Base-by-base conservation (phyloP, 1,140 invertebrate species). In the Cotesia vestalis region DNA sequence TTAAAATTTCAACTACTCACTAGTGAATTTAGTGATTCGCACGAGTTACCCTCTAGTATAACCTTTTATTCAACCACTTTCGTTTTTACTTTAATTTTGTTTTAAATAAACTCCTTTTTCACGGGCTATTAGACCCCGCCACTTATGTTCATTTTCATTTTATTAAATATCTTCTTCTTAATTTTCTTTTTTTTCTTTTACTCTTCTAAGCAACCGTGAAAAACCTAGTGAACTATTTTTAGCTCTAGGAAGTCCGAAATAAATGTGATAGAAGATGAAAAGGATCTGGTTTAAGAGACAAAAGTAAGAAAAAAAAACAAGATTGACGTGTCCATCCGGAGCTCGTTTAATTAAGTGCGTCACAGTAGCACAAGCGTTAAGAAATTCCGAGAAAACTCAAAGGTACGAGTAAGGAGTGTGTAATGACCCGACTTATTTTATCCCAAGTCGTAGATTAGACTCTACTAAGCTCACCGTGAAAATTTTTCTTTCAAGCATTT, bases 1-100 rank as follows among this genome's bases (percentile, higher is more conserved):
- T 83, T 82, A 81, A 83, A 84, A 71, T 83, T 84, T 78, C 78
- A 81, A 83, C 78, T 82, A 76, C 79, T 82, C 68, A 46, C 74
- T 75, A 76, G 70, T 76, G 77, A 81, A 80, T 80, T 80, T 79
- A 78, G 78, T 67, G 17, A 51, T 40, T 64, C n/a, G 20, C 51
- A 40, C 71, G 63, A 71, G 61, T 40, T 55, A 46, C 20, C 35
- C 38, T 17, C 12, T 36, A n/a, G 14, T n/a, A 14, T 20, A n/a
- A 57, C 11, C 68, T 61, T 38, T 46, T 68, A 17, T 61, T 12
- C 2, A 14, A 52, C 60, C 55, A n/a, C 38, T 57, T 71, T 11
- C 14, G 35, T 63, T 14, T 35, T 20, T 62, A 46, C 46, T 57
- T 67, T 9, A 34, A 12, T 40, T 66, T 53, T 55, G 14, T 52